Percentiles rank a stretch among this genome's conserved stretches.
phyloP scores from a whole-genome alignment of 2,888 invertebrate genomes.

The Cryptocephalus moraei region DNA sequence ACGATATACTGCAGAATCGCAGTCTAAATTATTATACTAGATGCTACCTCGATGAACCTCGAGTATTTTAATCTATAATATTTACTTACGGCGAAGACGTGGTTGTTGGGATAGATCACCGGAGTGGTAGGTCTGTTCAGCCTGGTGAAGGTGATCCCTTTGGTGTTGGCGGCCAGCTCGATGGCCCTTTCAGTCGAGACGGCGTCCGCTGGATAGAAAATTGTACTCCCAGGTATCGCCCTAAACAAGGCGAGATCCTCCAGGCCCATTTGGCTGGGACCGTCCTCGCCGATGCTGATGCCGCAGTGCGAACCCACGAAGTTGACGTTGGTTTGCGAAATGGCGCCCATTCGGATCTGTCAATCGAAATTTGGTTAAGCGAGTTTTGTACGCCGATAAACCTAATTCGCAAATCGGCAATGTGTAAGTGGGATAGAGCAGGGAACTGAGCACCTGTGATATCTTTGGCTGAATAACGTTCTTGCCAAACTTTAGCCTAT shows the following conservation, averaged over 20 bases:
- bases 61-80: too few species aligned
- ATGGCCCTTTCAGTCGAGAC: conserved; percentile 90
- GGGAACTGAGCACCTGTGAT: too few species aligned
- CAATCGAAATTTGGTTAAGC: conserved; percentile 6
- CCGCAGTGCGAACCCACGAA: conserved; percentile 97
- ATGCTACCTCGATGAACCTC: too few species aligned
- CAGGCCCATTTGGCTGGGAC: conserved; percentile 99
- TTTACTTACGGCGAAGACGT: conserved; percentile 57
- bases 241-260: conserved; percentile 97
- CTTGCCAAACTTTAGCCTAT: too few species aligned
- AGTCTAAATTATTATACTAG: too few species aligned
- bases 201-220: conserved; percentile 83
- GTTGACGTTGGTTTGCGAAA: conserved; percentile 95
- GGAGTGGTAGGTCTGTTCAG: conserved; percentile 87
- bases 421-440: too few species aligned
- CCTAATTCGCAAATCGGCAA: background rate
- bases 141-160: conserved; percentile 87
- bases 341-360: conserved; percentile 96
- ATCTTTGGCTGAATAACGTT: too few species aligned
- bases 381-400: background rate
- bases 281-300: conserved; percentile 97
- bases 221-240: conserved; percentile 69
- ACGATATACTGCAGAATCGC: too few species aligned
- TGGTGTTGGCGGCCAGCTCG: conserved; percentile 90
- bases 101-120: conserved; percentile 78